A percentile compares a stretch with the other conserved stretches of the same genome.
Conservation (phyloP, 2,888 invertebrate genomes). For the Hypselothyrea guttata region DNA sequence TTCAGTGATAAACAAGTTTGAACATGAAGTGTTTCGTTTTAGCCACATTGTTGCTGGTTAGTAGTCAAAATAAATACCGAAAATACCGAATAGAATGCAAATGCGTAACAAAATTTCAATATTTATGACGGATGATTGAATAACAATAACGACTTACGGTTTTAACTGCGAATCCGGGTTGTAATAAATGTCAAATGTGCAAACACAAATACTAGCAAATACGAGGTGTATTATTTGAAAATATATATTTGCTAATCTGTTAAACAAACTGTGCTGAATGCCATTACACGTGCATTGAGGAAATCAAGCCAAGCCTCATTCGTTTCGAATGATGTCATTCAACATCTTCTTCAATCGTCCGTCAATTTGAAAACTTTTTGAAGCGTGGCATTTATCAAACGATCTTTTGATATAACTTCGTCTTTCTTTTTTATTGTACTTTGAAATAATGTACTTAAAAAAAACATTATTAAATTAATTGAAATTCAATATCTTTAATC, state of each 20-base stretch:
- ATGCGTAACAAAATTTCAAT: conserved; percentile 1
- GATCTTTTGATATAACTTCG: too few relatives aligned
- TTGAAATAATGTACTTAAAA: too few relatives aligned
- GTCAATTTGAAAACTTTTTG: conserved; percentile 5
- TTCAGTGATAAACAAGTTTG: conserved; percentile 35
- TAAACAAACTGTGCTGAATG: too few relatives aligned
- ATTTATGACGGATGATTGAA: conserved; percentile 35
- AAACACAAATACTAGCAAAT: conserved; percentile 22
- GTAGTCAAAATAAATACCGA: conserved; percentile 46
- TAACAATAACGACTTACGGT: conserved; percentile 21
- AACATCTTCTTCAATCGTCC: background rate
- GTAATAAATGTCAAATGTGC: conserved; percentile 68
- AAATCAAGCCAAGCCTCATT: conserved; percentile 53
- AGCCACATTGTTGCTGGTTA: conserved; percentile 76
- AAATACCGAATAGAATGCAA: conserved; percentile 22
- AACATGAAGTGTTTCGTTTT: conserved; percentile 75
- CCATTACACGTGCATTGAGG: conserved; percentile 21
- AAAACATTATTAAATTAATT: too few relatives aligned
- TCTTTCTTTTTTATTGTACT: too few relatives aligned
- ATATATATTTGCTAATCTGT: conserved; percentile 31
- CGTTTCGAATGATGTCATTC: background rate
- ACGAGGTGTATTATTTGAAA: conserved; percentile 3
- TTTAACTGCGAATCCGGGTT: conserved; percentile 62
- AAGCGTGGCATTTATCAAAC: conserved; percentile 36
- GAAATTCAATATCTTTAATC: too few relatives aligned